phyloP scores from a whole-genome alignment of 2,888 invertebrate genomes.

The Amphipoea oculea region DNA sequence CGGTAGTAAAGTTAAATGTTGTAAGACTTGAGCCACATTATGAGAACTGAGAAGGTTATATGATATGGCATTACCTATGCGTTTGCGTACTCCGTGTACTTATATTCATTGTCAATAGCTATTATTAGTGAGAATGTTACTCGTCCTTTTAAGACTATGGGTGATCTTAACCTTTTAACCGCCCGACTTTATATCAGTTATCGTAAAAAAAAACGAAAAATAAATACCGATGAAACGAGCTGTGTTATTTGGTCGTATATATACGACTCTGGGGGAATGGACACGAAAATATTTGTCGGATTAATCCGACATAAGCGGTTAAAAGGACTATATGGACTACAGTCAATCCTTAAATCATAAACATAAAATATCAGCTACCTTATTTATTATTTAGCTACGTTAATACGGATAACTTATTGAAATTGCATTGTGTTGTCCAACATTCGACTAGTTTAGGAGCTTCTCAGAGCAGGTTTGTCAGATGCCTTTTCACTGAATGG shows the following conservation, averaged over 20 bases:
- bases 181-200: no score
- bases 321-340: neutral
- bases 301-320: no score
- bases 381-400: neutral
- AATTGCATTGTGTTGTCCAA: no score
- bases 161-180: neutral
- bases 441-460: no score
- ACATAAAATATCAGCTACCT: neutral
- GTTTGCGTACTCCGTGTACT: neutral
- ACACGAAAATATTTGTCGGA: no score
- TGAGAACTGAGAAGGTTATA: conserved; percentile 12
- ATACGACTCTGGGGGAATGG: no score
- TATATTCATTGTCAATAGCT: no score
- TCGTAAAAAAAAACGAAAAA: no score
- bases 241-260: no score
- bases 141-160: neutral
- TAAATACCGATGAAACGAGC: no score
- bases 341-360: neutral
- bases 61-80: conserved; percentile 12
- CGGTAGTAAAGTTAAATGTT: conserved; percentile 32
- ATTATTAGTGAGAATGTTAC: neutral
- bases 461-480: neutral
- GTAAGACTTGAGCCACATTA: conserved; percentile 27
- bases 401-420: no score
- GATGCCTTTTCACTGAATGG: neutral